phyloP scores from a whole-genome alignment of 2,888 invertebrate genomes.

The Protula sp. region DNA sequence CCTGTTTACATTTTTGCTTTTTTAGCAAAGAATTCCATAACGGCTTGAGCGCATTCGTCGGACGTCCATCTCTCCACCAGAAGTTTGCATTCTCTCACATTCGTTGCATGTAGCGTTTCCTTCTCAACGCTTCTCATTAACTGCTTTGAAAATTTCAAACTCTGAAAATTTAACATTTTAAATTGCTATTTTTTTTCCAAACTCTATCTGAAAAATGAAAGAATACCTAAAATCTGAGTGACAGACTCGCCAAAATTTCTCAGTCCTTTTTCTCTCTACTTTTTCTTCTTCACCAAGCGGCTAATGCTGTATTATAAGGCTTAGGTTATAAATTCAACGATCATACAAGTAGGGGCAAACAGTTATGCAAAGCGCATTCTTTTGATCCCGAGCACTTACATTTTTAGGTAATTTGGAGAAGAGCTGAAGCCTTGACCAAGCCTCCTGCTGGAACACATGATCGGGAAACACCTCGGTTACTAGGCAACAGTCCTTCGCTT shows the following conservation, averaged over 20 bases:
- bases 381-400: too few species aligned
- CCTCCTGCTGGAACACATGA: slow-evolving; percentile 60
- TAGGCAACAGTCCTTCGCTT: slow-evolving; percentile 73
- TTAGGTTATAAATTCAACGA: background rate
- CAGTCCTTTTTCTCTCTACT: too few species aligned
- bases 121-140: slow-evolving; percentile 62
- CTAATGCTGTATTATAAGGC: background rate
- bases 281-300: too few species aligned
- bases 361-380: too few species aligned
- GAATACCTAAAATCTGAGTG: too few species aligned
- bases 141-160: slow-evolving; percentile 67
- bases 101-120: slow-evolving; percentile 64
- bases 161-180: slow-evolving; percentile 51
- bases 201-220: too few species aligned
- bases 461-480: slow-evolving; percentile 72
- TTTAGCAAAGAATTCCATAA: background rate
- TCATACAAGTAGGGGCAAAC: too few species aligned
- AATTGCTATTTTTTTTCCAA: background rate
- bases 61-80: slow-evolving; percentile 64
- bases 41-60: slow-evolving; percentile 59
- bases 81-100: slow-evolving; percentile 65
- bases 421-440: slow-evolving; percentile 57
- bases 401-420: slow-evolving; percentile 56
- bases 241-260: too few species aligned
- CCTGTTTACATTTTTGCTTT: background rate